phyloP scores from a whole-genome alignment of 2,797 vertebrate genomes.

The Gephyroberyx darwinii region DNA sequence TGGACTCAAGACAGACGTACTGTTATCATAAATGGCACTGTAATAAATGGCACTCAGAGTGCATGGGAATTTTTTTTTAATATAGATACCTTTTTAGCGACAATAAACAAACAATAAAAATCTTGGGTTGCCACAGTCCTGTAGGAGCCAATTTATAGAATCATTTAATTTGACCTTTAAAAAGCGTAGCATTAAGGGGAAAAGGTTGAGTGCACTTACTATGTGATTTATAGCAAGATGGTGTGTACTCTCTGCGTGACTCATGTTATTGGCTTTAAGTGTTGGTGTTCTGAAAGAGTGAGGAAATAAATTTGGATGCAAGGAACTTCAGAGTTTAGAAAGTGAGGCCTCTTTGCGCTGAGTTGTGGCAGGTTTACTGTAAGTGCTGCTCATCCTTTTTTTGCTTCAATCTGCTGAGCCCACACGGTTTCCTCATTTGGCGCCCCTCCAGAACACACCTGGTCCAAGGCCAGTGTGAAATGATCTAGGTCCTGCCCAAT shows the following conservation, averaged over 20 bases:
- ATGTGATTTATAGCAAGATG: not conserved
- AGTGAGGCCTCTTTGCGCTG: slow-evolving; percentile 37
- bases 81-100: not conserved
- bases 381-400: slow-evolving; percentile 44
- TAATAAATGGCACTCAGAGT: not conserved
- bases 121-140: not conserved
- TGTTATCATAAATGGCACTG: too few relatives aligned
- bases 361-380: slow-evolving; percentile 42
- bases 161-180: not conserved
- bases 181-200: not conserved
- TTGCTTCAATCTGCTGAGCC: slow-evolving; percentile 54
- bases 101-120: not conserved
- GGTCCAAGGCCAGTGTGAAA: slow-evolving; percentile 65
- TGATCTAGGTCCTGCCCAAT: slow-evolving; percentile 57
- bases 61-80: not conserved
- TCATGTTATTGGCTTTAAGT: slow-evolving; percentile 9
- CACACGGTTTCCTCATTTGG: slow-evolving; percentile 55
- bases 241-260: not conserved
- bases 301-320: slow-evolving; percentile 27
- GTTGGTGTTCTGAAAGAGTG: not conserved
- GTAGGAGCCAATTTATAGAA: not conserved
- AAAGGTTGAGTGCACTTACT: not conserved
- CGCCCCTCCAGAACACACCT: slow-evolving; percentile 51
- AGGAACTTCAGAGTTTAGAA: slow-evolving; percentile 4
- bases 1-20: not conserved